Base-by-base conservation (phyloP, 2,888 invertebrate species). In the Chrysolina oricalcia region DNA sequence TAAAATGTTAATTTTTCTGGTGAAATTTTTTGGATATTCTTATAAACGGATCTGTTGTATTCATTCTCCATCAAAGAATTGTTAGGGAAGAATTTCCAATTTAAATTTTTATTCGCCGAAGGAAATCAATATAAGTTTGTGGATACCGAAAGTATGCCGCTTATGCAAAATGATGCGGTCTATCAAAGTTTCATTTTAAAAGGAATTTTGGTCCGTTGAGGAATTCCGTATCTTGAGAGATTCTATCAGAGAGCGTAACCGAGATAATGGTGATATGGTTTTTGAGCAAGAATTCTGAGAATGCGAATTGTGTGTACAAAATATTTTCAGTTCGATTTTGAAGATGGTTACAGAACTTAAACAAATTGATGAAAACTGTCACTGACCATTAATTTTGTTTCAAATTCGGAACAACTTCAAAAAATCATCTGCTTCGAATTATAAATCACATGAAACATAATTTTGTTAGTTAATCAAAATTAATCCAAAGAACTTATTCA, bases 111-210 rank as follows among this genome's bases (percentile, higher is more conserved):
- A 74, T 77, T 75, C 72, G 71, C 73, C 75, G 59, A 66, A 76
- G 48, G 73, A 70, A 75, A 78, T 80, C 80, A 75, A 80, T 78
- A 76, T 74, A 80, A 78, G 80, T 77, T 77, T 76, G 75, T 75
- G 80, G 77, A 80, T 80, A 80, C 80, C 76, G 78, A 78, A 81
- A 82, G 83, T 80, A 84, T 83, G 72, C 78, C 81, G 67, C 72
- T 81, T 80, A 84, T 85, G 85, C 83, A 85, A 85, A 84, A 85
- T 84, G 83, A 80, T 85, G 83, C 83, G 85, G 85, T 85, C 83
- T 82, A 85, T 84, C 84, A 84, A 85, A 85, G 83, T 85, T 85
- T 85, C 83, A 85, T 85, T 85, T 84, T 83, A 81, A 81, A 82
- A 83, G 85, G 85, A 85, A 85, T 85, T 84, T 82, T 80, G 78